Percentiles rank a stretch among this genome's conserved stretches.
These are phyloP conservation scores for Lacerta bilineata DNA, from an alignment of 2,797 vertebrate genomes.

Conservation along the genomic window DNA sequence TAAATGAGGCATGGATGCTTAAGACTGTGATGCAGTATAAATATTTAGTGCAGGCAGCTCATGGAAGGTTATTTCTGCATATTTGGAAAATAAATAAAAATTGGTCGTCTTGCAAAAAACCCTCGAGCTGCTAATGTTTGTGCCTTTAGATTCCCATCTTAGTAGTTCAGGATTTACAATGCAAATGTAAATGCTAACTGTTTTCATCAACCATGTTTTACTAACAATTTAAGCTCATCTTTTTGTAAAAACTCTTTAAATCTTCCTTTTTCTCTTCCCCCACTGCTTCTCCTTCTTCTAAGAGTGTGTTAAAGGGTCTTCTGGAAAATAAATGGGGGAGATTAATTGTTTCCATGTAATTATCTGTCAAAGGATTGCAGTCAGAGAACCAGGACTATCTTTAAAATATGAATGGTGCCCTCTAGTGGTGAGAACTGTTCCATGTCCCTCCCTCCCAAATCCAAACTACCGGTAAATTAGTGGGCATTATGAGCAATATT, in stretches of 20 bases:
- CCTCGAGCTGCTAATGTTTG: not conserved
- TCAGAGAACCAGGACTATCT: not conserved
- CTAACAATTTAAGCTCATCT: too few species aligned
- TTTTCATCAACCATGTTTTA: not conserved
- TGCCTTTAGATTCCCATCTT: too few species aligned
- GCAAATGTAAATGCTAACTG: not conserved
- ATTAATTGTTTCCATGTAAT: not conserved
- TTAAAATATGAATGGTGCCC: not conserved
- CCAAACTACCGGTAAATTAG: not conserved
- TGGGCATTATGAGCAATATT: rapidly evolving
- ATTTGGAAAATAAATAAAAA: not conserved
- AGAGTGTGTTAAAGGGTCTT: not conserved
- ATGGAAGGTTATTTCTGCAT: not conserved
- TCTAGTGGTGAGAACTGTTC: rapidly evolving
- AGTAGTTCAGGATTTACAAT: not conserved
- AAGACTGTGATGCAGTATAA: rapidly evolving
- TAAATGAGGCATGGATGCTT: rapidly evolving
- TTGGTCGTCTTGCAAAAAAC: not conserved
- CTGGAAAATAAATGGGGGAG: not conserved
- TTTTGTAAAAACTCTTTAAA: too few species aligned
- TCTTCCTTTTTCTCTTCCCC: not conserved
- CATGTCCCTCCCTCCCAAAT: too few species aligned
- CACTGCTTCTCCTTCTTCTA: rapidly evolving
- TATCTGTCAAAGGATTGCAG: not conserved
- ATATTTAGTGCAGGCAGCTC: not conserved